phyloP scores from a whole-genome alignment of 2,797 vertebrate genomes.

The Clangula hyemalis region DNA sequence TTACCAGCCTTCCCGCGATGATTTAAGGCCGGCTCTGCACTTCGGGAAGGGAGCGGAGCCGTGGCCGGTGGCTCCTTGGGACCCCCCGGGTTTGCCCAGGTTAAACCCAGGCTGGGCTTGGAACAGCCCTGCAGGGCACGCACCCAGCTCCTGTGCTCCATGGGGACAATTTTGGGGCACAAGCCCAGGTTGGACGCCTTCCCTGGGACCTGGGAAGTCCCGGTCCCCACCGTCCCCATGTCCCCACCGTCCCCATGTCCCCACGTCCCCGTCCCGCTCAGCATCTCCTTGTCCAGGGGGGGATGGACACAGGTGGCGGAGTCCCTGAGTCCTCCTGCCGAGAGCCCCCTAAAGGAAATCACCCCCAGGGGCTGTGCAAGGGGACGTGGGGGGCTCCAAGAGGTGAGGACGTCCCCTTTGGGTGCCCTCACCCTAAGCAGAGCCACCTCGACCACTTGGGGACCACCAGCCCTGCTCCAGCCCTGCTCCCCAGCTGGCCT shows the following conservation, averaged over 20 bases:
- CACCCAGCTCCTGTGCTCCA: accelerated
- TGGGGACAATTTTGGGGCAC: neutral
- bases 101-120: neutral
- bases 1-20: slow-evolving; percentile 50
- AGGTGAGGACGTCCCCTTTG: neutral
- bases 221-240: neutral
- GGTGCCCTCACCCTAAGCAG: neutral
- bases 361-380: neutral
- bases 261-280: neutral
- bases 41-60: neutral
- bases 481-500: neutral
- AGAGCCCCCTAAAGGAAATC: neutral
- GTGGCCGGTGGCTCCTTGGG: accelerated
- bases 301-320: neutral
- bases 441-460: neutral
- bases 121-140: neutral
- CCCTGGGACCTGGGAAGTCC: neutral
- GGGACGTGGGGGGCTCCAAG: neutral
- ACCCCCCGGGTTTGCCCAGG: neutral
- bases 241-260: neutral
- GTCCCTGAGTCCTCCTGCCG: neutral
- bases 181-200: neutral
- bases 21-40: slow-evolving; percentile 32
- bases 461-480: neutral
- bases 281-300: neutral